Conservation (phyloP, 1,140 invertebrate genomes). For the Drosophila repletoides region DNA sequence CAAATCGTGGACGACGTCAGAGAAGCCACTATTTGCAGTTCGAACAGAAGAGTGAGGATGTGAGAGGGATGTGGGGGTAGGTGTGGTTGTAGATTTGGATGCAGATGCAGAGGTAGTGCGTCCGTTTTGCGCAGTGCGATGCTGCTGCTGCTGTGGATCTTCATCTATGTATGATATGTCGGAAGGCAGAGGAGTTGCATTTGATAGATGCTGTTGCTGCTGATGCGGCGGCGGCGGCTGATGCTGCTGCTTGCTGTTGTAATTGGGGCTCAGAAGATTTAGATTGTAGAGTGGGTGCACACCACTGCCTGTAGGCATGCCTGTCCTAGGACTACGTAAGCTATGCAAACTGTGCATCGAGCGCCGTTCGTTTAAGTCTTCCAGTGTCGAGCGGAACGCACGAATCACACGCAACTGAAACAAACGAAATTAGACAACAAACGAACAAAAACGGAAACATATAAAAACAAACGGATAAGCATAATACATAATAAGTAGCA, state of each 20-base stretch:
- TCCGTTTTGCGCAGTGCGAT: conserved; percentile 46
- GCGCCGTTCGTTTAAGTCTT: conserved; percentile 99
- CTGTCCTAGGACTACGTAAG: conserved; percentile 92
- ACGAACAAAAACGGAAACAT: conserved; percentile 72
- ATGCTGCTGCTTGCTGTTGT: conserved; percentile 52
- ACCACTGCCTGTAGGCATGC: conserved; percentile 32
- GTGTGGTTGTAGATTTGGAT: conserved; percentile 16
- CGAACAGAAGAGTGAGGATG: conserved; percentile 7
- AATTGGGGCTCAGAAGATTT: conserved; percentile 70
- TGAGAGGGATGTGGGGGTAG: neutral
- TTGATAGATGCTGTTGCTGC: conserved; percentile 38
- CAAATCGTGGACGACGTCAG: conserved; percentile 44
- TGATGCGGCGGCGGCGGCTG: conserved; percentile 29
- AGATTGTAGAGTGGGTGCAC: conserved; percentile 68
- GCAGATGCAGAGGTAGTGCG: conserved; percentile 32
- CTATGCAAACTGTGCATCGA: conserved; percentile 98
- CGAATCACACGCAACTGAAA: conserved; percentile 99
- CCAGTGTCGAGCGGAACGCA: conserved; percentile 99
- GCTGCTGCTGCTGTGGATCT: conserved; percentile 85
- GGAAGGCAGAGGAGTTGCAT: conserved; percentile 83
- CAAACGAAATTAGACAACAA: conserved; percentile 85
- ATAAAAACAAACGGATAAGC: conserved; percentile 57
- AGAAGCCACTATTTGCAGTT: conserved; percentile 30
- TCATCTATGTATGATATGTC: conserved; percentile 97
- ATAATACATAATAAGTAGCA: conserved; percentile 31